Evolutionary conservation across 2,113 vertebrate genomes (phyloP).

Genomic region (Sphyrna mokarran): DNA sequence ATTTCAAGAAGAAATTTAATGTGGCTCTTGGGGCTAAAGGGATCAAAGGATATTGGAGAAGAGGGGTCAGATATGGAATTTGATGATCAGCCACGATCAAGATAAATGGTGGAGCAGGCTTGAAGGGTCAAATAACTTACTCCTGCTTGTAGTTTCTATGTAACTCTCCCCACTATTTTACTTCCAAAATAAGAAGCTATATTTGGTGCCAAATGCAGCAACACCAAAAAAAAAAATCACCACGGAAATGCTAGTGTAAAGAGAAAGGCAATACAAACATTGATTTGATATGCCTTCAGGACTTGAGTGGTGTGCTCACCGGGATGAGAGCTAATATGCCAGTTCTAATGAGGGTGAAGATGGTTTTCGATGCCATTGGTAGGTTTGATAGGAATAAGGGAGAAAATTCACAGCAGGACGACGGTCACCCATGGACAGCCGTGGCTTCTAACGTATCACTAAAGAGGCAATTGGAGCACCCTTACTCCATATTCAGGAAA

Average conservation of each 20-base stretch:
- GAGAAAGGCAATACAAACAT: not conserved
- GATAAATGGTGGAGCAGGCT: no score
- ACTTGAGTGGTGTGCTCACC: not conserved
- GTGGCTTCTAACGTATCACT: not conserved
- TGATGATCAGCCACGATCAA: no score
- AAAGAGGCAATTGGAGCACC: not conserved
- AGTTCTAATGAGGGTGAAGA: not conserved
- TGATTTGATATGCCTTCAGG: not conserved
- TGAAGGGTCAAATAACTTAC: no score
- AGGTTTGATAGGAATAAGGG: not conserved
- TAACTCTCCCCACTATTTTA: not conserved
- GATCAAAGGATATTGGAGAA: no score
- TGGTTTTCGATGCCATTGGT: not conserved
- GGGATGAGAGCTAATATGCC: not conserved
- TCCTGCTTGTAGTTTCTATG: no score
- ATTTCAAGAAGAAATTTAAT: no score
- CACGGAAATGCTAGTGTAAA: not conserved
- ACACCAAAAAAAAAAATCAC: not conserved
- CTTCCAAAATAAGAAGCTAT: not conserved
- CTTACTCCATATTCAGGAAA: not conserved
- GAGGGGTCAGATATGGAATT: no score
- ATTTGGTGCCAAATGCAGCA: not conserved
- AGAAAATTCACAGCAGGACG: not conserved
- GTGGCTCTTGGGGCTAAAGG: no score
- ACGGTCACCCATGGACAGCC: not conserved